Conservation (phyloP, 2,113 vertebrate genomes). For the Probosciger aterrimus region DNA sequence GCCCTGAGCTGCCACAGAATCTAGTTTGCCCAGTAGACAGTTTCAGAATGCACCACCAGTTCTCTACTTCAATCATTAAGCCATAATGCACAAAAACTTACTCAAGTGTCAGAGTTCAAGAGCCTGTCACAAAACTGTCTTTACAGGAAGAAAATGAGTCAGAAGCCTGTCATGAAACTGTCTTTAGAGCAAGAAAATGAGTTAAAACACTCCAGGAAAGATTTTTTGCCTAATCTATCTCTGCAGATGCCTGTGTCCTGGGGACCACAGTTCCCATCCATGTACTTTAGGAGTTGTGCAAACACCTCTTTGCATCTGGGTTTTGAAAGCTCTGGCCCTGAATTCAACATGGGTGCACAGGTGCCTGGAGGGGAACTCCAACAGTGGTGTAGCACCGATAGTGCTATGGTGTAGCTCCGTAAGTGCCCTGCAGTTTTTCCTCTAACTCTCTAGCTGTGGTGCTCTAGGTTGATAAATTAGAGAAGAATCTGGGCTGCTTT, state of each 20-base stretch:
- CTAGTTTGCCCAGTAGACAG: not conserved
- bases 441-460: not conserved
- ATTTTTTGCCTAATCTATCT: not conserved
- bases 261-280: not conserved
- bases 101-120: not conserved
- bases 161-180: not conserved
- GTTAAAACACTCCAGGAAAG: not conserved
- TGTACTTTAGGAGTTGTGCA: accelerated
- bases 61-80: not conserved
- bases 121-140: not conserved
- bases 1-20: not conserved
- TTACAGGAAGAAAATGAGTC: not conserved
- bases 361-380: not conserved
- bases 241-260: not conserved
- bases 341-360: no score
- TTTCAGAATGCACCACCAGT: not conserved
- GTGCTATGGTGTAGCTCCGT: not conserved
- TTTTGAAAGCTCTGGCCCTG: not conserved
- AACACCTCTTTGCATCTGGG: not conserved
- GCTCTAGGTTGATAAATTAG: not conserved
- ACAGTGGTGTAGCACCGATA: not conserved
- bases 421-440: not conserved
- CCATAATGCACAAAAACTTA: not conserved
- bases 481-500: not conserved
- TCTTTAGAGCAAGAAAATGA: not conserved